Conservation (phyloP, 2,113 vertebrate genomes). For the Arizona elegans region DNA sequence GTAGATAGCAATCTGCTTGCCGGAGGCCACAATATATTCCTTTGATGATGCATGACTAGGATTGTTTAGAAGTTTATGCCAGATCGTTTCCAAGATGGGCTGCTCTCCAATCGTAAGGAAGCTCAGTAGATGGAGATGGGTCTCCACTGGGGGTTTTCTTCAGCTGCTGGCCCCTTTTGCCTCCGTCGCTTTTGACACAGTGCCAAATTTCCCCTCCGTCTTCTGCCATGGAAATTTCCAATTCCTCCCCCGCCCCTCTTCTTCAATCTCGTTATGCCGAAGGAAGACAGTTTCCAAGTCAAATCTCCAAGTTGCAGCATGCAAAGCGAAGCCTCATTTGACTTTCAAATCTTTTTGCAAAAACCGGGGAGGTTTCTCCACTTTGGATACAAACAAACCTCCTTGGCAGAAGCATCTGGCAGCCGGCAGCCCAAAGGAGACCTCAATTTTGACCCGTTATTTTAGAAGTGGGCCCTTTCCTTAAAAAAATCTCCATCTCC, state of each 20-base stretch:
- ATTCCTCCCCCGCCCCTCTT: neutral
- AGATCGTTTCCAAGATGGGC: neutral
- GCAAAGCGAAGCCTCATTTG: conserved; percentile 8
- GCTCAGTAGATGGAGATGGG: neutral
- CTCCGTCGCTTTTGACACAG: neutral
- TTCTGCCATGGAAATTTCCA: neutral
- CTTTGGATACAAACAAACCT: neutral
- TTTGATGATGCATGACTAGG: neutral
- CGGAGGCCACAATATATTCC: neutral
- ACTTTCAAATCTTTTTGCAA: conserved; percentile 5
- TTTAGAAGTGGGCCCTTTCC: neutral
- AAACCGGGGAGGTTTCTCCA: neutral
- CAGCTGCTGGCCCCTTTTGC: neutral
- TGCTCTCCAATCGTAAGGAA: neutral
- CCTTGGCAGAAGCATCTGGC: neutral
- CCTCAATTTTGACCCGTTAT: neutral
- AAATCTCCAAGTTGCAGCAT: conserved; percentile 18
- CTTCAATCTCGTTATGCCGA: neutral
- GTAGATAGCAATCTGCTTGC: neutral
- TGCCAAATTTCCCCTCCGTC: neutral
- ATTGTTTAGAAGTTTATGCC: neutral
- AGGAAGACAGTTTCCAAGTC: conserved; percentile 22
- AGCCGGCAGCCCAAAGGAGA: neutral
- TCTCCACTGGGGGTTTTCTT: neutral
- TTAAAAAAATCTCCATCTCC: neutral